Evolutionary conservation across 2,888 invertebrate genomes (phyloP), one percentile per base, ranked within the genome.

Genomic region (Melinaea menophilus): DNA sequence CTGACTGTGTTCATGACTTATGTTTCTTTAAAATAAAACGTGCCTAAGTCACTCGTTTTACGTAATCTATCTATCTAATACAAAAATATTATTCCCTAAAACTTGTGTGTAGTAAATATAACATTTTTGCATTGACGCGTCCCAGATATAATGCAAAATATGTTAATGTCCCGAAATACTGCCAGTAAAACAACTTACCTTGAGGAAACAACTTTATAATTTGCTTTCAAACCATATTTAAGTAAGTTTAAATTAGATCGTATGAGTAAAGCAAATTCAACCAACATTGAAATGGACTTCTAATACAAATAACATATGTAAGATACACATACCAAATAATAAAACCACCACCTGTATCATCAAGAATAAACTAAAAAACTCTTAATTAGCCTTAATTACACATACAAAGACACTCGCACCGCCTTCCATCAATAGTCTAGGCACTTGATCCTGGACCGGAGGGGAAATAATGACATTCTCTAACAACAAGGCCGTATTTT

Each of bases 321-420:
- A 22, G 22, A 22, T 22, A 22, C 22, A 22, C 22, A 22, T 22
- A 22, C 22, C 22, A 22, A 22, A 22, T 13, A 47, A 58, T 48
- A 48, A 12, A 13, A 9, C 33, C n/a, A 12, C 3, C 47, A 58
- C 22, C 0, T 13, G 4, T 34, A 37, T 58, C 34, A 5, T 35
- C 47, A n/a, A 55, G 41, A 59, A 47, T 48, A 22, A 59, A 59
- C 41, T 56, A 22, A 56, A 60, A 59, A 59, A 46, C 41, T 45
- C 56, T 54, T 56, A 63, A 59, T 60, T 59, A 56, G 56, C 57
- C 46, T 60, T 63, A 63, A 62, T 65, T 65, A 62, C 59, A 60
- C 59, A 69, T 63, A 69, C 67, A 71, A 69, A 63, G 74, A 69
- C 22, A 22, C 22, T 22, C 22, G 1, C 22, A 22, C 22, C 1